Evolutionary conservation across 2,888 invertebrate genomes (phyloP).

Genomic region (Nomada fucata): DNA sequence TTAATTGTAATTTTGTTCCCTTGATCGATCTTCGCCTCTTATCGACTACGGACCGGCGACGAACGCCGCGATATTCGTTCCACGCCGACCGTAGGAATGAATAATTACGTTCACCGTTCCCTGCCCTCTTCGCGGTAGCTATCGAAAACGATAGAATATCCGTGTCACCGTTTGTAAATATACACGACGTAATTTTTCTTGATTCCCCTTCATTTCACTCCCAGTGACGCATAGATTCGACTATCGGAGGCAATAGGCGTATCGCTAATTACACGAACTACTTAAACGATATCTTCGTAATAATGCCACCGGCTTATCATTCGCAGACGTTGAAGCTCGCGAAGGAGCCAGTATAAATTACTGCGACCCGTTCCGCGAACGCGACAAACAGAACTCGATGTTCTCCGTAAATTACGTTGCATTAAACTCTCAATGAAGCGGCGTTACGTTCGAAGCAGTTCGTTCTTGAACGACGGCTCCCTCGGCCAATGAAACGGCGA

Average conservation of each 20-base stretch:
- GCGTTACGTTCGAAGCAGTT: slow-evolving; percentile 52
- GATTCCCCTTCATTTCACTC: not conserved
- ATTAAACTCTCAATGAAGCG: slow-evolving; percentile 51
- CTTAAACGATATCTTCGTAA: slow-evolving; percentile 41
- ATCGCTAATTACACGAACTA: slow-evolving; percentile 39
- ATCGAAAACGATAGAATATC: slow-evolving; percentile 32
- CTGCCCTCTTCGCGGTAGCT: not conserved
- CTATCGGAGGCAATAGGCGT: slow-evolving; percentile 3
- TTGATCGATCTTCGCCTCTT: slow-evolving; percentile 63
- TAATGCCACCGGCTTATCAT: slow-evolving; percentile 50
- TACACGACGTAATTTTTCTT: slow-evolving; percentile 1
- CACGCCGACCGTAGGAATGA: slow-evolving; percentile 33
- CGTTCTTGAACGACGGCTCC: slow-evolving; percentile 8
- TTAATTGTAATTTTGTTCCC: slow-evolving; percentile 63
- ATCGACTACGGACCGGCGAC: slow-evolving; percentile 42
- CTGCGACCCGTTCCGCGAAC: slow-evolving; percentile 25
- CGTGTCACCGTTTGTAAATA: slow-evolving; percentile 15
- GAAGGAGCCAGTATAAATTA: slow-evolving; percentile 2
- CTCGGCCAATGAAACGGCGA: not conserved
- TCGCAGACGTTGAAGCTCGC: slow-evolving; percentile 26
- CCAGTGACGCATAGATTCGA: slow-evolving; percentile 7
- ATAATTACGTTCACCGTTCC: slow-evolving; percentile 47
- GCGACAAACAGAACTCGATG: not conserved
- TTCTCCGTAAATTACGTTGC: slow-evolving; percentile 31
- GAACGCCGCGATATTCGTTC: slow-evolving; percentile 42